Evolutionary conservation across 1,140 invertebrate genomes (phyloP).

Genomic region (Cydia pomonella): DNA sequence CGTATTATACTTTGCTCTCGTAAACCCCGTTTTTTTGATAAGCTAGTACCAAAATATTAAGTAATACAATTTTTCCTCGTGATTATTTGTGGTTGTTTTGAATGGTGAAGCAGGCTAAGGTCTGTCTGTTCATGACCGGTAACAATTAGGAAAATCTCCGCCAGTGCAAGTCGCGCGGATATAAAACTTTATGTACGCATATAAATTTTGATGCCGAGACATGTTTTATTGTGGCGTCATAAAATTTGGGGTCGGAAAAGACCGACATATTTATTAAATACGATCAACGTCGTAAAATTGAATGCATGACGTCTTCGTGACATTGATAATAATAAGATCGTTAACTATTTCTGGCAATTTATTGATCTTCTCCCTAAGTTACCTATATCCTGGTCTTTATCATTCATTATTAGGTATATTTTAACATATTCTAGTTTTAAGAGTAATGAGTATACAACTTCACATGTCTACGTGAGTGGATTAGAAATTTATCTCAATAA

Average conservation of each 20-base stretch:
- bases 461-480: constrained; percentile 14
- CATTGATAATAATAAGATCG: constrained; percentile 71
- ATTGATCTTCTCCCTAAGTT: constrained; percentile 36
- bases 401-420: constrained; percentile 36
- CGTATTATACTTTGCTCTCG: background rate
- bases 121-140: constrained; percentile 67
- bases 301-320: constrained; percentile 74
- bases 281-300: constrained; percentile 75
- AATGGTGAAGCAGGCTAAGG: constrained; percentile 47
- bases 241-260: constrained; percentile 78
- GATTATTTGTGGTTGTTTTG: constrained; percentile 44
- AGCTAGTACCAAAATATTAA: background rate
- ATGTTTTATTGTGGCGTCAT: constrained; percentile 78
- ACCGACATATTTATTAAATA: constrained; percentile 80
- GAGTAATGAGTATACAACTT: background rate
- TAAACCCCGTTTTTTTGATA: background rate
- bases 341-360: constrained; percentile 61
- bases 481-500: constrained; percentile 42
- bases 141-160: constrained; percentile 74
- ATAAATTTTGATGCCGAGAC: constrained; percentile 80
- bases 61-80: constrained; percentile 38
- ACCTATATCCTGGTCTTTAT: no score
- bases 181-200: constrained; percentile 80
- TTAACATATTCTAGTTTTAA: constrained; percentile 26
- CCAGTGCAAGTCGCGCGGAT: constrained; percentile 74